Evolutionary conservation across 2,113 vertebrate species (phyloP), one percentile per base, ranked within the genome.

Genomic region (Saimiri boliviensis): DNA sequence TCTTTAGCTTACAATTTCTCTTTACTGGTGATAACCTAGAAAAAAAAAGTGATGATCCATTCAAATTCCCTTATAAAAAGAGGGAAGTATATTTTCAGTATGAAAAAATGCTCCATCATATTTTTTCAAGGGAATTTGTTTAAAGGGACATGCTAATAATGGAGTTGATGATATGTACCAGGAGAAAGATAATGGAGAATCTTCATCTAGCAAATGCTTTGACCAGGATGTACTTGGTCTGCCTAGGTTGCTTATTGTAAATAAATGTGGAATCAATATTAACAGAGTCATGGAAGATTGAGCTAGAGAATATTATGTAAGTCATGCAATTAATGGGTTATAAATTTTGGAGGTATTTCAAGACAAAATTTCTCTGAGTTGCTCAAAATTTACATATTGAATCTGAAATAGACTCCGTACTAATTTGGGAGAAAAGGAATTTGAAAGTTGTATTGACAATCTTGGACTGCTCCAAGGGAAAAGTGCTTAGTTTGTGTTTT

Each of bases 181-280:
- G 49, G 23, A 25, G 3, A 54, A 93, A 93, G 30, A 14, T 49
- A 73, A 88, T 1, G 13, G 23, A 17, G 14, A 58, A 23, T 52
- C 13, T 86, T 80, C 49, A 79, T 20, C 25, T 2, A 80, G 74
- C 6, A 7, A 70, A 87, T 58, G 42, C 49, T 45, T 42, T 71
- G 17, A 73, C 8, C 25, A 71, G 5, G 35, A 71, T 20, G 45
- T 52, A 40, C 11, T 45, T 84, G 20, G 2, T 42, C 32, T 80
- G 3, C 73, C n/a, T 56, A 86, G 40, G 71, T 86, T 86, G 52
- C 49, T 86, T 77, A 66, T 19, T 86, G 30, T 45, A 92, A 92
- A 85, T 42, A 80, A 92, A 93, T 71, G 52, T 95, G 40, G 73
- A 96, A 91, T 52, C 16, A 52, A 52, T 52, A 52, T 86, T 54